Evolutionary conservation across 2,797 vertebrate species (phyloP).

Genomic region (Onychomys torridus): DNA sequence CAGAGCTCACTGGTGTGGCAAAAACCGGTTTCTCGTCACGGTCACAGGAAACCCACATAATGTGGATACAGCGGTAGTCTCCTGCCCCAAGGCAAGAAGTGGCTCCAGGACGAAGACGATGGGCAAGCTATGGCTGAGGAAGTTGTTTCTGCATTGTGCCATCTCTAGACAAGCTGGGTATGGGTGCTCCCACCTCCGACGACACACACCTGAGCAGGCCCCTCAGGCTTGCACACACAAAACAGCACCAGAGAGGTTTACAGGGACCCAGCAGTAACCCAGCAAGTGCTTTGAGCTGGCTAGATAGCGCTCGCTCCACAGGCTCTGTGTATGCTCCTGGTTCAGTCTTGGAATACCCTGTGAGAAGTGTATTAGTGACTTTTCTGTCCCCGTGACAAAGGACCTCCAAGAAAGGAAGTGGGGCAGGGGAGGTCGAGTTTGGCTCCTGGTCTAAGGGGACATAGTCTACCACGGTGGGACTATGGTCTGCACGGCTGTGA

Average conservation of each 20-base stretch:
- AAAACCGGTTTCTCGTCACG: neutral
- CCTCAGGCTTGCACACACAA: neutral
- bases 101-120: neutral
- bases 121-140: neutral
- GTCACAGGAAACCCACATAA: neutral
- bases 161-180: neutral
- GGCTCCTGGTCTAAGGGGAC: neutral
- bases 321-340: neutral
- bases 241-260: neutral
- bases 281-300: neutral
- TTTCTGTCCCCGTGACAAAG: neutral
- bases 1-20: neutral
- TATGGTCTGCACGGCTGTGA: neutral
- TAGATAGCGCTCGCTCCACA: rapidly evolving
- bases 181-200: neutral
- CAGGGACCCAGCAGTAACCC: neutral
- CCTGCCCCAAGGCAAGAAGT: neutral
- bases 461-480: neutral
- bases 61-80: neutral
- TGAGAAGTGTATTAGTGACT: neutral
- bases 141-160: neutral
- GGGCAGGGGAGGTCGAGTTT: neutral
- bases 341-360: neutral
- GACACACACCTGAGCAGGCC: neutral
- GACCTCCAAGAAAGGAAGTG: neutral